phyloP scores from a whole-genome alignment of 2,888 invertebrate genomes.

The Nipponacmea schrenckii region DNA sequence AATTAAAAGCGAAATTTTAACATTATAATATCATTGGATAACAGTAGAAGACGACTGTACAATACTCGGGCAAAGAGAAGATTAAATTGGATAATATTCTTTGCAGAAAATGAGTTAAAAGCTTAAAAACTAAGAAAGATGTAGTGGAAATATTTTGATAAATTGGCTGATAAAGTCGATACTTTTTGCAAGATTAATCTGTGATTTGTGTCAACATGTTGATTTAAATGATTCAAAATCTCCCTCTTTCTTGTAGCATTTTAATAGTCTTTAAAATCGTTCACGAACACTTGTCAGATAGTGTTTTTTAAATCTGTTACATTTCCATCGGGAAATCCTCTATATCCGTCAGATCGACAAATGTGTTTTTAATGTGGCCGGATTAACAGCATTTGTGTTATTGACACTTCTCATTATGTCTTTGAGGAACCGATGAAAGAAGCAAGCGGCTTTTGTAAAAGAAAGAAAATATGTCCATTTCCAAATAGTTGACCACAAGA shows the following conservation, averaged over 20 bases:
- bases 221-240: not conserved
- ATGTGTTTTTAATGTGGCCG: constrained; percentile 5
- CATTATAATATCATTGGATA: not conserved
- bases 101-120: not conserved
- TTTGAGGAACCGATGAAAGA: too few relatives aligned
- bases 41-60: not conserved
- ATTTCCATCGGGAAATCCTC: not conserved
- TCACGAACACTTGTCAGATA: too few relatives aligned
- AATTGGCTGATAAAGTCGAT: not conserved
- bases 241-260: too few relatives aligned
- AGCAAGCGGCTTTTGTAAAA: too few relatives aligned
- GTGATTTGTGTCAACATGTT: not conserved
- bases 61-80: not conserved
- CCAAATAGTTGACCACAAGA: too few relatives aligned
- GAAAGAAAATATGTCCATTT: too few relatives aligned
- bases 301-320: not conserved
- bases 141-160: not conserved
- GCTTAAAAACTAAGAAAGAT: not conserved
- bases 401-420: constrained; percentile 1
- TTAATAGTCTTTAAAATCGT: too few relatives aligned
- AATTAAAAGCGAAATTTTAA: too few relatives aligned
- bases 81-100: not conserved
- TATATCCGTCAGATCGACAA: not conserved
- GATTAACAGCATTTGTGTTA: not conserved
- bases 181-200: constrained; percentile 1